Evolutionary conservation across 1,140 invertebrate species (phyloP).

Genomic region (Polypedilum pembai): DNA sequence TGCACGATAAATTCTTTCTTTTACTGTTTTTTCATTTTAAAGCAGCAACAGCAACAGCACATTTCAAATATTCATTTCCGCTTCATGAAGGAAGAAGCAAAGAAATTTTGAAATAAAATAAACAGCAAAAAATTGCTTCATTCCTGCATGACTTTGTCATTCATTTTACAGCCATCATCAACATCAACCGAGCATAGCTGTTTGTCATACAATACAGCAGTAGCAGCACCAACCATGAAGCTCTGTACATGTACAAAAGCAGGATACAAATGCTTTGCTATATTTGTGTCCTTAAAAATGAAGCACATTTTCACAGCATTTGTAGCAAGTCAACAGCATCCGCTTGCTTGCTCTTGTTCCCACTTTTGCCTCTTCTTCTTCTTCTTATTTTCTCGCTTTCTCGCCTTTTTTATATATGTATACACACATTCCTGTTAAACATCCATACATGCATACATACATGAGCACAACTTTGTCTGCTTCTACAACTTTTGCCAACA

Average conservation of each 20-base stretch:
- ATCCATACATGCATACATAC: too few relatives aligned
- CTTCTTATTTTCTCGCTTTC: background rate
- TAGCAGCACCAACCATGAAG: background rate
- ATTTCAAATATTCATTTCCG: conserved; percentile 6
- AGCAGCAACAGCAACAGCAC: background rate
- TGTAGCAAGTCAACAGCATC: conserved; percentile 11
- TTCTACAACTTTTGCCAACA: too few relatives aligned
- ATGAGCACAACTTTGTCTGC: too few relatives aligned
- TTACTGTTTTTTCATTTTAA: background rate
- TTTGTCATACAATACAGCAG: background rate
- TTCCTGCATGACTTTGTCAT: conserved; percentile 16
- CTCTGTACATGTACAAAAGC: background rate
- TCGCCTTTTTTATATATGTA: background rate
- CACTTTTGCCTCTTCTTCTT: too few relatives aligned
- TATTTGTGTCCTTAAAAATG: background rate
- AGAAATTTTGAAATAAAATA: too few relatives aligned
- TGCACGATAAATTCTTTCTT: background rate
- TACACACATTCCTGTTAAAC: too few relatives aligned
- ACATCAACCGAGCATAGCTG: background rate
- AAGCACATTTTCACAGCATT: background rate
- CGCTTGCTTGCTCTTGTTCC: background rate
- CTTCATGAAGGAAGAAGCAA: background rate
- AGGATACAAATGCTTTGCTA: background rate
- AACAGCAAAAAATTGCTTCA: background rate
- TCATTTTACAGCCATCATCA: conserved; percentile 12